Conservation (phyloP, 2,888 invertebrate species). For the Uropetala carovei region DNA sequence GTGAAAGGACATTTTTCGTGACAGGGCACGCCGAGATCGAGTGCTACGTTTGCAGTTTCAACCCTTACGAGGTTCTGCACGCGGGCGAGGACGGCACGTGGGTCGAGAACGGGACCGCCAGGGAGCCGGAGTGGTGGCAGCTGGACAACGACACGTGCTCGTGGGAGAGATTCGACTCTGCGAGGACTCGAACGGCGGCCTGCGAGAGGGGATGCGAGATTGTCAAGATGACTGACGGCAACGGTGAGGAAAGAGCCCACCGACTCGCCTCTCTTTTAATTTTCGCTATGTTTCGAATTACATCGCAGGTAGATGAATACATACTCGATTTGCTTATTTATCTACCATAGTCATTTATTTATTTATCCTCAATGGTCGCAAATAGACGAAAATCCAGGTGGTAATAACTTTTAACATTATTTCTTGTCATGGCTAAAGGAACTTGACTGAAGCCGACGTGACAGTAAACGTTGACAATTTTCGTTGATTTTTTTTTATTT, state of each 20-base stretch:
- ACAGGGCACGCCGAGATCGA: conserved; percentile 66
- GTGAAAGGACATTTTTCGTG: background rate
- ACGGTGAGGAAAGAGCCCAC: conserved; percentile 66
- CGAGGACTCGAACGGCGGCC: conserved; percentile 66
- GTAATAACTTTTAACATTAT: too few relatives aligned
- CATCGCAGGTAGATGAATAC: background rate
- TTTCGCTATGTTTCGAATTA: background rate
- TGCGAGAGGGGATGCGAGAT: conserved; percentile 68
- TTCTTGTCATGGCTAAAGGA: too few relatives aligned
- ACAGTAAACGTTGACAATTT: too few relatives aligned
- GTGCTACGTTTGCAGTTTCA: conserved; percentile 69
- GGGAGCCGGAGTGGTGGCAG: conserved; percentile 57
- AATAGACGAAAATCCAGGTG: too few relatives aligned
- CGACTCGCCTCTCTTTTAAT: background rate
- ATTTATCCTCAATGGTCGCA: too few relatives aligned
- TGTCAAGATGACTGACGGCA: conserved; percentile 67
- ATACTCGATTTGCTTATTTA: too few relatives aligned
- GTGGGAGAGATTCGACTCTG: conserved; percentile 67
- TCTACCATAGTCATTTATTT: too few relatives aligned
- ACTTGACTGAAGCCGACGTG: too few relatives aligned
- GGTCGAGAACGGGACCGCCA: background rate
- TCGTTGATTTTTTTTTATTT: too few relatives aligned
- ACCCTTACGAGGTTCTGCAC: conserved; percentile 66
- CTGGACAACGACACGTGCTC: conserved; percentile 67
- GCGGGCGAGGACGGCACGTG: background rate